phyloP scores from a whole-genome alignment of 1,140 invertebrate species.

The Nebria ingens region DNA sequence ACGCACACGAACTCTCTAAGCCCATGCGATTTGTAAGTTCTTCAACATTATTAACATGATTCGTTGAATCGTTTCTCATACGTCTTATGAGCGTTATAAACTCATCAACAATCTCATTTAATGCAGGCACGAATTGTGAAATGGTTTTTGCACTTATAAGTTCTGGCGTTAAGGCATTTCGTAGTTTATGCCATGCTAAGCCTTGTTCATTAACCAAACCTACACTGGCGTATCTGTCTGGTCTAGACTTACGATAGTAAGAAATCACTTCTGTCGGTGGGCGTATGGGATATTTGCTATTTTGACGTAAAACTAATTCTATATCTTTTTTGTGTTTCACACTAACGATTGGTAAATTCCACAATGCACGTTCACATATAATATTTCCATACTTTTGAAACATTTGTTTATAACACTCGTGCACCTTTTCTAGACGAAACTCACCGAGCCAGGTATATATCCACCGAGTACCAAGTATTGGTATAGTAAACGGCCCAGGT shows the following conservation, averaged over 20 bases:
- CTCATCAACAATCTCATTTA: conserved; percentile 68
- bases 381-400: conserved; percentile 60
- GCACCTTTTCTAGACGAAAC: conserved; percentile 63
- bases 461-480: conserved; percentile 73
- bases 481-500: conserved; percentile 63
- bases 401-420: conserved; percentile 67
- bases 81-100: conserved; percentile 56
- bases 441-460: conserved; percentile 54
- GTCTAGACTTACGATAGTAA: conserved; percentile 59
- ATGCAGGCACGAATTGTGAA: conserved; percentile 61
- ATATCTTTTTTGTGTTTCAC: conserved; percentile 66
- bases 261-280: conserved; percentile 74
- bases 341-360: conserved; percentile 64
- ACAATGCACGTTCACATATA: conserved; percentile 64
- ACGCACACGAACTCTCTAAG: conserved; percentile 65
- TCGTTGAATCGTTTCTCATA: conserved; percentile 36
- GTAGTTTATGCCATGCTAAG: conserved; percentile 64
- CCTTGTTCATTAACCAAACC: conserved; percentile 77
- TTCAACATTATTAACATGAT: conserved; percentile 51
- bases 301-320: conserved; percentile 60
- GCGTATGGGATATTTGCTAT: conserved; percentile 63
- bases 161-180: conserved; percentile 61
- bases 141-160: conserved; percentile 69
- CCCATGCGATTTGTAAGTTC: conserved; percentile 64
- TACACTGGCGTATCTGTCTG: conserved; percentile 66